Base-by-base conservation (phyloP, 2,888 invertebrate genomes). In the Ectemnius cavifrons region DNA sequence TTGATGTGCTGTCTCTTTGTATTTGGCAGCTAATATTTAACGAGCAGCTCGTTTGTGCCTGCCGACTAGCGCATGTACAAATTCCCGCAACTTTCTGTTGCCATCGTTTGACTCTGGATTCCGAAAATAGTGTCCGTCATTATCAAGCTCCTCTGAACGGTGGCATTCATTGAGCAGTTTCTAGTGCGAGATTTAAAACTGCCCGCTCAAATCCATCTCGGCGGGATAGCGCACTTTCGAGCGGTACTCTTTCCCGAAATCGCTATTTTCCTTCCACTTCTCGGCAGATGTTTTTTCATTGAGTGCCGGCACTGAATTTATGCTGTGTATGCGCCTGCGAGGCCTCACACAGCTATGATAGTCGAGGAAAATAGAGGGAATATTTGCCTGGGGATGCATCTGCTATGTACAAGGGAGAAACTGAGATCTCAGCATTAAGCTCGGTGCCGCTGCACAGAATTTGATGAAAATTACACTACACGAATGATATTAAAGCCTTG, bases 311-410 rank as follows among this genome's bases (percentile, higher is more conserved):
- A 6, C 37, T 37, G 37, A 37, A 37, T 11, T 37, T 11, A 8
- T 37, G 37, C 37, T 37, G 37, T 13, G 52, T 14, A 52, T 14
- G n/a, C 18, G 14, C 23, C 1, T 6, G 4, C 5, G 16, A n/a
- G 1, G 52, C 28, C 52, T 61, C 20, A 3, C 16, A 27, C 16
- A 23, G 28, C 18, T 13, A 13, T 2, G 46, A 11, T 57, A 27
- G 14, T 4, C 0, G 13, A 4, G 11, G 13, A n/a, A 23, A 37
- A 37, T 37, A 37, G 37, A n/a, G 61, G 63, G 77, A 72, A 75
- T 75, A 75, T 72, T 69, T 68, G 68, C 68, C 14, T 20, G 60
- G 59, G 23, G 71, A 77, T 71, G 71, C 67, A 74, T 18, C 67
- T 45, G 14, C 65, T 72, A 72, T 75, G 76, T 68, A 64, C 52